A percentile compares a stretch with the other conserved stretches of the same genome.
Conservation (phyloP, 1,140 invertebrate genomes). For the Leptinotarsa texana region DNA sequence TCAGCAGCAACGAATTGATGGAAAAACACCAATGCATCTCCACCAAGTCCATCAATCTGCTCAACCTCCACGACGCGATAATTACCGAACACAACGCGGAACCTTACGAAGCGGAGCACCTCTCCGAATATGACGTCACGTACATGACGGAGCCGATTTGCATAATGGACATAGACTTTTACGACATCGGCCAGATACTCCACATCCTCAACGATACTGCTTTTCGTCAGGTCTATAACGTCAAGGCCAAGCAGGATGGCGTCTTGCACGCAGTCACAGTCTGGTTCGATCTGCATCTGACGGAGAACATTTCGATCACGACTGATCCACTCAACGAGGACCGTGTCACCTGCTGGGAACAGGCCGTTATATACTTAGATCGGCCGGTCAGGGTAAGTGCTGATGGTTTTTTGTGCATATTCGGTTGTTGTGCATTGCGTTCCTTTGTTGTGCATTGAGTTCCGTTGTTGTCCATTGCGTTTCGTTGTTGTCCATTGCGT, state of each 20-base stretch:
- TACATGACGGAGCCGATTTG: slow-evolving; percentile 63
- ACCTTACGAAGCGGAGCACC: slow-evolving; percentile 72
- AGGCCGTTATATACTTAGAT: slow-evolving; percentile 67
- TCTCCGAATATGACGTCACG: slow-evolving; percentile 62
- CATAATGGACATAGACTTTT: slow-evolving; percentile 69
- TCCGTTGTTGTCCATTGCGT: slow-evolving; percentile 23
- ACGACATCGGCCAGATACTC: slow-evolving; percentile 60
- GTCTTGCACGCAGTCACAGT: slow-evolving; percentile 60
- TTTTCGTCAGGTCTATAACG: slow-evolving; percentile 8
- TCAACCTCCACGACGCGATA: slow-evolving; percentile 51
- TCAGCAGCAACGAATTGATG: slow-evolving; percentile 46
- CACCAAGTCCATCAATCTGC: slow-evolving; percentile 43
- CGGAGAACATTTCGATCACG: slow-evolving; percentile 65
- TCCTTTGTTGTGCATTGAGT: slow-evolving; percentile 3
- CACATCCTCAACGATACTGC: slow-evolving; percentile 43
- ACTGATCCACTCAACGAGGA: slow-evolving; percentile 58
- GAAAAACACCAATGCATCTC: slow-evolving; percentile 55
- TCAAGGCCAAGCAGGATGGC: slow-evolving; percentile 51
- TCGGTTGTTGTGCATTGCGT: slow-evolving; percentile 52
- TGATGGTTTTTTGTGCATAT: not conserved
- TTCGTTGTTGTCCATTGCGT: too few relatives aligned
- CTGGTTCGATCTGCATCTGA: slow-evolving; percentile 77
- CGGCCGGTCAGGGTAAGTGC: slow-evolving; percentile 50
- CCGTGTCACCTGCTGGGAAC: slow-evolving; percentile 73
- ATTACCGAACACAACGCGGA: slow-evolving; percentile 57